A percentile compares a stretch with the other conserved stretches of the same genome.
These are phyloP conservation scores for Chesias legatella DNA, from an alignment of 2,888 invertebrate species.

Conservation along the genomic window DNA sequence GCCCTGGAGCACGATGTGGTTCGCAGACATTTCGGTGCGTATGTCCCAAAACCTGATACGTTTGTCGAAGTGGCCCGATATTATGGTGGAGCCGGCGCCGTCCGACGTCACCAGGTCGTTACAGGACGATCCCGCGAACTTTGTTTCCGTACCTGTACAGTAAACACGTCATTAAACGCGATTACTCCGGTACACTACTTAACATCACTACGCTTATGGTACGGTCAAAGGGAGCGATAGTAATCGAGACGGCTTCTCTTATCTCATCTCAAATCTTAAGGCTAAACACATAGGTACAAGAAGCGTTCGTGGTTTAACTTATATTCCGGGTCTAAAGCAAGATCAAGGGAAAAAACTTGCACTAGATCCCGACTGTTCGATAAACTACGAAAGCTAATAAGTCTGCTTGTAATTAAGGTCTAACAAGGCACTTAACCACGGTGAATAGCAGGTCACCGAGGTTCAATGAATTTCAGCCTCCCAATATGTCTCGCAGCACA, in stretches of 20 bases:
- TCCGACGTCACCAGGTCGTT: slow-evolving; percentile 97
- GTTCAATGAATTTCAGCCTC: slow-evolving; percentile 34
- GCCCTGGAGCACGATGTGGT: slow-evolving; percentile 93
- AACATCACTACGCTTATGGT: no score
- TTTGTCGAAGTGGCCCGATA: slow-evolving; percentile 99
- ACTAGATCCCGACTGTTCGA: slow-evolving; percentile 8
- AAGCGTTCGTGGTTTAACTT: no score
- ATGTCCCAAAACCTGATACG: slow-evolving; percentile 98
- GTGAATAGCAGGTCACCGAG: slow-evolving; percentile 27
- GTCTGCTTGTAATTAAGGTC: slow-evolving; percentile 25
- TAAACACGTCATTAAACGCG: slow-evolving; percentile 7
- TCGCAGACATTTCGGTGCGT: slow-evolving; percentile 90
- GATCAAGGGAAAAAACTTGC: slow-evolving; percentile 7
- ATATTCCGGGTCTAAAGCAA: no score
- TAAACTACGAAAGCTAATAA: slow-evolving; percentile 15
- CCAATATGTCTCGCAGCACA: slow-evolving; percentile 32
- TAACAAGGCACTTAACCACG: slow-evolving; percentile 30
- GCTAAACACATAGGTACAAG: slow-evolving; percentile 4
- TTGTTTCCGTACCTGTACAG: slow-evolving; percentile 89
- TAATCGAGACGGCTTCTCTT: slow-evolving; percentile 10
- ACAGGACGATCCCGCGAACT: slow-evolving; percentile 97
- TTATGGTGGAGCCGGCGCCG: slow-evolving; percentile 92
- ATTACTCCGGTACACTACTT: neutral
- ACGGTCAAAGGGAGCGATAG: slow-evolving; percentile 1
- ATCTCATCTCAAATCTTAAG: slow-evolving; percentile 6